Conservation (phyloP, 37 sponge, comb jelly and placozoan species). For the Ephydatia muelleri region DNA sequence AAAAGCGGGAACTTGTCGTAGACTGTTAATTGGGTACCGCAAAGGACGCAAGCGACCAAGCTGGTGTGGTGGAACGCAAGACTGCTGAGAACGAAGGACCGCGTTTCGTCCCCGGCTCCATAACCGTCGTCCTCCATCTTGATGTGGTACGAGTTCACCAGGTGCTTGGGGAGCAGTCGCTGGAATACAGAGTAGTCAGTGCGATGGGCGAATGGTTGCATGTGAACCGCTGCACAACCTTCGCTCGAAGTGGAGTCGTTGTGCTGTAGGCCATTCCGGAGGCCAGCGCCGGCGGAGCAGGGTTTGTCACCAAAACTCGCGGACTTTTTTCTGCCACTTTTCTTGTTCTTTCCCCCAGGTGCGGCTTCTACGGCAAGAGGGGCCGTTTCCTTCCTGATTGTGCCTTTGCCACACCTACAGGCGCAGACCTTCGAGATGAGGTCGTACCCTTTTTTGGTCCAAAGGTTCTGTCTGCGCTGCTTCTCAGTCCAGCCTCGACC, state of each 20-base stretch:
- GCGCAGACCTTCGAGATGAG: slow-evolving; percentile 74
- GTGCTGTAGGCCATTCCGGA: slow-evolving; percentile 11
- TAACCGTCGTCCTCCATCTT: slow-evolving; percentile 95
- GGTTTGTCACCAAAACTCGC: background rate
- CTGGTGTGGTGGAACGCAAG: slow-evolving; percentile 71
- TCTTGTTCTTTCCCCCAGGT: slow-evolving; percentile 18
- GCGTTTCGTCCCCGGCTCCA: slow-evolving; percentile 85
- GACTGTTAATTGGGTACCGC: slow-evolving; percentile 65
- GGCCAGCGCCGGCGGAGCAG: background rate
- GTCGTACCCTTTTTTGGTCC: slow-evolving; percentile 96
- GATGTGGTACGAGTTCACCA: slow-evolving; percentile 90
- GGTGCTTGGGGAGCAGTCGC: slow-evolving; percentile 64
- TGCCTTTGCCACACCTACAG: slow-evolving; percentile 82
- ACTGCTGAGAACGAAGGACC: slow-evolving; percentile 79
- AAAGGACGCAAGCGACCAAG: slow-evolving; percentile 80
- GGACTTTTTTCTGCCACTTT: slow-evolving; percentile 40
- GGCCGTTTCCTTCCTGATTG: slow-evolving; percentile 56
- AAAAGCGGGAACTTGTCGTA: slow-evolving; percentile 92
- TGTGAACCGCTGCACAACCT: slow-evolving; percentile 49
- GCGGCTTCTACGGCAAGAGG: background rate
- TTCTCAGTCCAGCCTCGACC: slow-evolving; percentile 93
- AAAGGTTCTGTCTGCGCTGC: slow-evolving; percentile 88
- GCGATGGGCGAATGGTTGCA: slow-evolving; percentile 80
- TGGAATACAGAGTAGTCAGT: slow-evolving; percentile 75
- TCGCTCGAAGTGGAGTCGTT: slow-evolving; percentile 78